Percentiles rank a stretch among this genome's conserved stretches.
phyloP scores from a whole-genome alignment of 2,797 vertebrate species.

The Epinephelus coioides region DNA sequence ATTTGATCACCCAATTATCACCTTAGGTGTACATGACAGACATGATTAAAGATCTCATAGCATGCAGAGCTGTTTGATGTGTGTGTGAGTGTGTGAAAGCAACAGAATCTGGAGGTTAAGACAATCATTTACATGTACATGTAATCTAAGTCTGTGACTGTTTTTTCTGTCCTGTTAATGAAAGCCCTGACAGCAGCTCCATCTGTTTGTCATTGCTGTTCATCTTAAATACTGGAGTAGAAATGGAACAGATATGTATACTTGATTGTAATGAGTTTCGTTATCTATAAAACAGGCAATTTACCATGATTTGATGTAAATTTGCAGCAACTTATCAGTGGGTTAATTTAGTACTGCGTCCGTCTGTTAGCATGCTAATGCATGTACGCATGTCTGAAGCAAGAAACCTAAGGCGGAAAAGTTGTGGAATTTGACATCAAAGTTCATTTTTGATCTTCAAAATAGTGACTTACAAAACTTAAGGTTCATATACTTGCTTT shows the following conservation, averaged over 20 bases:
- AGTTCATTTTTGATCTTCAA: no score
- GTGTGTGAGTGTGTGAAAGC: slow-evolving; percentile 39
- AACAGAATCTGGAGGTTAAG: neutral
- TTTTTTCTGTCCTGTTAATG: slow-evolving; percentile 22
- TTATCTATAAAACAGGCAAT: neutral
- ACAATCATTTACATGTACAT: slow-evolving; percentile 37
- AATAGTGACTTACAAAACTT: no score
- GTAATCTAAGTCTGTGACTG: slow-evolving; percentile 13
- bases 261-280: neutral
- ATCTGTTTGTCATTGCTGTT: neutral
- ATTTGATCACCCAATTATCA: slow-evolving; percentile 67
- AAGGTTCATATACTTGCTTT: neutral
- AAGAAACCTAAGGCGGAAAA: neutral
- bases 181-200: slow-evolving; percentile 3
- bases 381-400: neutral
- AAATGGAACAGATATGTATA: neutral
- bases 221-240: neutral
- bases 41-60: slow-evolving; percentile 45
- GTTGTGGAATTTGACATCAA: no score
- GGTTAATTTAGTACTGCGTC: neutral
- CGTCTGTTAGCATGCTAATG: neutral
- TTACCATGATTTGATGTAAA: no score
- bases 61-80: slow-evolving; percentile 4
- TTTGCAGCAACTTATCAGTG: neutral
- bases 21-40: slow-evolving; percentile 43